Evolutionary conservation across 2,113 vertebrate species (phyloP).

Genomic region (Dasypus novemcinctus): DNA sequence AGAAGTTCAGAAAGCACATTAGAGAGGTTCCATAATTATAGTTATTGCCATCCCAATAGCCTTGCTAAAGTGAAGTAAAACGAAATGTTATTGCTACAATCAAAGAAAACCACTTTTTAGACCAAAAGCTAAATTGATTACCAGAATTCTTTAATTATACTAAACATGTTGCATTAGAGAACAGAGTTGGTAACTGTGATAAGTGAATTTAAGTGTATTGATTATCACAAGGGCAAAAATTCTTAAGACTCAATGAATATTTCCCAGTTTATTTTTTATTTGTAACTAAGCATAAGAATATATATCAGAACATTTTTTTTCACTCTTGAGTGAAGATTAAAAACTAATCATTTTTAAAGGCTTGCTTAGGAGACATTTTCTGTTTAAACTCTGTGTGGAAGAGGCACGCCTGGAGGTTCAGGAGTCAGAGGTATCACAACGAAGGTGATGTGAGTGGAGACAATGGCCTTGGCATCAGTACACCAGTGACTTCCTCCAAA

Average conservation of each 20-base stretch:
- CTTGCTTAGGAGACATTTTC: background rate
- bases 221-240: background rate
- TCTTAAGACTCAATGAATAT: background rate
- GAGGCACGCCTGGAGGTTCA: background rate
- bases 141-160: background rate
- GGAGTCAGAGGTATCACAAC: background rate
- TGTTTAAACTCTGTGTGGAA: background rate
- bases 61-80: conserved; percentile 51
- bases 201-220: background rate
- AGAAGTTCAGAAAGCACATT: conserved; percentile 62
- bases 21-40: conserved; percentile 43
- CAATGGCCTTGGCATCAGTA: background rate
- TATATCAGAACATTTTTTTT: background rate
- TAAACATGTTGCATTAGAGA: background rate
- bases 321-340: background rate
- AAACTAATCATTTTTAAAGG: conserved; percentile 3
- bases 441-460: background rate
- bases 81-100: conserved; percentile 32
- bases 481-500: background rate
- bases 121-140: conserved; percentile 34
- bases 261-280: conserved; percentile 13
- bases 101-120: conserved; percentile 36
- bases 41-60: conserved; percentile 19
- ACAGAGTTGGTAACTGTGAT: background rate
- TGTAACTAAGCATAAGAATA: background rate